Evolutionary conservation across 2,113 vertebrate genomes (phyloP).

Genomic region (Petrocephalus zakoni): DNA sequence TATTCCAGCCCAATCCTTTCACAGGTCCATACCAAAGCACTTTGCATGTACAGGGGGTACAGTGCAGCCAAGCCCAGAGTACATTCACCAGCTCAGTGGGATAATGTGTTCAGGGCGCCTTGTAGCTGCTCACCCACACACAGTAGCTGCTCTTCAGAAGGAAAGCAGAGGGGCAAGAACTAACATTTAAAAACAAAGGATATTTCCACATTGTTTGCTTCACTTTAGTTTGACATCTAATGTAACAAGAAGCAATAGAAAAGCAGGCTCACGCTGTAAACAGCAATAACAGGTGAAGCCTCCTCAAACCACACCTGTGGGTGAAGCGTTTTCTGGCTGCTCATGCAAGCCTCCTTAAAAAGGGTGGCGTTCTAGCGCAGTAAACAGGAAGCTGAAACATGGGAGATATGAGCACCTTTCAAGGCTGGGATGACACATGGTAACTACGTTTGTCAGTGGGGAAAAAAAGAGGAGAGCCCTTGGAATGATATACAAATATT

Average conservation of each 20-base stretch:
- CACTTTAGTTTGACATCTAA: neutral
- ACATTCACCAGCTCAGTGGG: neutral
- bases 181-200: neutral
- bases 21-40: neutral
- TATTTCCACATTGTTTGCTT: neutral
- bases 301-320: neutral
- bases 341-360: neutral
- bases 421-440: neutral
- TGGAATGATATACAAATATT: neutral
- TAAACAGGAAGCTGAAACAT: neutral
- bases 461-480: neutral
- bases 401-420: neutral
- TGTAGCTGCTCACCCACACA: neutral
- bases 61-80: neutral
- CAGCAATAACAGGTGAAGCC: neutral
- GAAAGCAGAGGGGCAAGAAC: neutral
- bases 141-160: neutral
- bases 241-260: neutral
- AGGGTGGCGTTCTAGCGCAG: neutral
- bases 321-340: neutral
- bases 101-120: neutral
- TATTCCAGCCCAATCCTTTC: neutral
- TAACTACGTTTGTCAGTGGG: neutral
- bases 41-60: neutral
- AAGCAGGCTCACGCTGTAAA: neutral